These are phyloP conservation scores for Syrphus vitripennis DNA, from an alignment of 2,888 invertebrate genomes.

Conservation along the genomic window DNA sequence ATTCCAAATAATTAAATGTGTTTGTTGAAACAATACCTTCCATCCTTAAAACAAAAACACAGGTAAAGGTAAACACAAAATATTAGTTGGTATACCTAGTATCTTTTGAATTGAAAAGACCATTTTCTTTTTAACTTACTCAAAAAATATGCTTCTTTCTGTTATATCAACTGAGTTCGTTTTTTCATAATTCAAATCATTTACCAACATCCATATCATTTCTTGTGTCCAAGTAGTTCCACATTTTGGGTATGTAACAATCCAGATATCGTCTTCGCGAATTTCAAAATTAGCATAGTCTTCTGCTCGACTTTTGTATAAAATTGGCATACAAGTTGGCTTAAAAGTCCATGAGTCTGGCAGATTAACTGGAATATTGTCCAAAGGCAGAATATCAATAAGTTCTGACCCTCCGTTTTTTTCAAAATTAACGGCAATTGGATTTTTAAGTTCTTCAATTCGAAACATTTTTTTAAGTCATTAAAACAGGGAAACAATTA, in stretches of 20 bases:
- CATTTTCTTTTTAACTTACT: conserved; percentile 20
- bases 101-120: too few relatives aligned
- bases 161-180: conserved; percentile 19
- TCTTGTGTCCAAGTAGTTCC: conserved; percentile 72
- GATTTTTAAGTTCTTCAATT: not conserved
- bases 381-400: conserved; percentile 7
- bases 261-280: conserved; percentile 68
- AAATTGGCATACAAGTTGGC: conserved; percentile 29
- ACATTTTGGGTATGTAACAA: conserved; percentile 63
- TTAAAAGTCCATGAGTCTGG: not conserved
- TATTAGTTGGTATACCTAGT: too few relatives aligned
- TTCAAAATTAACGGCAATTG: not conserved
- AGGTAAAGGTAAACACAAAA: too few relatives aligned
- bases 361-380: conserved; percentile 9
- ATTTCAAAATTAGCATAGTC: conserved; percentile 54
- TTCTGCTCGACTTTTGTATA: not conserved
- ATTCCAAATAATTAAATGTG: not conserved
- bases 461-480: conserved; percentile 23
- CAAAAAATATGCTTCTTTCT: conserved; percentile 61
- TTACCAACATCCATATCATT: conserved; percentile 65
- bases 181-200: conserved; percentile 52
- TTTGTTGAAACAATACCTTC: not conserved
- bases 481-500: too few relatives aligned
- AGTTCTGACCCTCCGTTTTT: not conserved
- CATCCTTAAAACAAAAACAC: not conserved